Evolutionary conservation across 2,113 vertebrate genomes (phyloP).

Genomic region (Sarotherodon lohbergeri): DNA sequence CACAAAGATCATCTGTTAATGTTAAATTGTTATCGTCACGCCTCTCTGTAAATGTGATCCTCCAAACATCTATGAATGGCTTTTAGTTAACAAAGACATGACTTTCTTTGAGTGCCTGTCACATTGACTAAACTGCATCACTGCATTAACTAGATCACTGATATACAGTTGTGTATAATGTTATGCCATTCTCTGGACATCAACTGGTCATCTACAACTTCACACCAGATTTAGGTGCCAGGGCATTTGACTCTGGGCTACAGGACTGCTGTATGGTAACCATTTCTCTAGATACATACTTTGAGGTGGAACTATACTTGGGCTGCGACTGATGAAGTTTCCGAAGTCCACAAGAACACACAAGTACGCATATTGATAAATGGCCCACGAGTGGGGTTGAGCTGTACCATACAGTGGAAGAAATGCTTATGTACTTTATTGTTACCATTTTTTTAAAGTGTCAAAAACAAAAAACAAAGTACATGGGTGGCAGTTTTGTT

Average conservation of each 20-base stretch:
- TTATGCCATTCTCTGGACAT: background rate
- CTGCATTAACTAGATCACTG: background rate
- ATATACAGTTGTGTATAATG: accelerated
- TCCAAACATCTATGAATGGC: background rate
- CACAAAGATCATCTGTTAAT: background rate
- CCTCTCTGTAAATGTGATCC: background rate
- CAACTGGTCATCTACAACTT: background rate
- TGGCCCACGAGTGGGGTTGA: background rate
- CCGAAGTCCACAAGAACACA: background rate
- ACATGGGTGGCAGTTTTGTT: accelerated
- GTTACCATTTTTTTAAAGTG: background rate
- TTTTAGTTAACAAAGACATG: background rate
- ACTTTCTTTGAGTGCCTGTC: background rate
- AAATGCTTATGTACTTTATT: accelerated
- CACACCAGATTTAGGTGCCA: background rate
- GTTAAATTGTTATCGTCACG: background rate
- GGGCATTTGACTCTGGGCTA: constrained; percentile 14
- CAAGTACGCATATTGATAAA: background rate
- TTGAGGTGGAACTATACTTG: background rate
- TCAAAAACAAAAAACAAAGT: background rate
- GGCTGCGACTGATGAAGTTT: background rate
- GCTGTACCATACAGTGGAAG: accelerated
- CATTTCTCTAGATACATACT: background rate
- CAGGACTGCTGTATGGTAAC: background rate
- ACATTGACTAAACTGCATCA: background rate